Percentiles rank a stretch among this genome's conserved stretches.
phyloP scores from a whole-genome alignment of 2,888 invertebrate species.

The Apodemia mormo region DNA sequence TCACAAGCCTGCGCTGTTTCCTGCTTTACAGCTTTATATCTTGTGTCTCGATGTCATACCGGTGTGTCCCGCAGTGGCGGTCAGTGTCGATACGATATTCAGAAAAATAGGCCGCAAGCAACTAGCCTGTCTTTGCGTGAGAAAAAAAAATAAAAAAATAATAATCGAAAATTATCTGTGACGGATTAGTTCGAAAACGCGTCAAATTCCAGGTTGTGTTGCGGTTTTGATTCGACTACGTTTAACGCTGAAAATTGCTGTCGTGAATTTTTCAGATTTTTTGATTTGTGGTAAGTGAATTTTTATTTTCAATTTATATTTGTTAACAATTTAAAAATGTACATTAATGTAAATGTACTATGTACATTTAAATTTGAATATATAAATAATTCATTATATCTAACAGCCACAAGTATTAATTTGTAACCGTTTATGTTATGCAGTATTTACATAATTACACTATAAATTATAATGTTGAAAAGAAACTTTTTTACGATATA shows the following conservation, averaged over 20 bases:
- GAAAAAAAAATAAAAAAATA: conserved; percentile 44
- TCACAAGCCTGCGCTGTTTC: conserved; percentile 39
- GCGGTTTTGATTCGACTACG: conserved; percentile 21
- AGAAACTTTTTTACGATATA: too few species aligned
- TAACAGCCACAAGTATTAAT: not conserved
- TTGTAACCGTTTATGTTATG: not conserved
- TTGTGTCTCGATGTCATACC: conserved; percentile 27
- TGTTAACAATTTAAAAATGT: not conserved
- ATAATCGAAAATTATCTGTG: conserved; percentile 49
- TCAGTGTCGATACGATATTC: conserved; percentile 60
- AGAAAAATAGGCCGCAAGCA: conserved; percentile 65
- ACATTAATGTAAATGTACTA: too few species aligned
- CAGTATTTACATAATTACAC: not conserved
- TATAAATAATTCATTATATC: not conserved
- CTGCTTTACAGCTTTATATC: conserved; percentile 37
- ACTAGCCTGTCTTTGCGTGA: conserved; percentile 44
- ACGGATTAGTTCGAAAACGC: conserved; percentile 41
- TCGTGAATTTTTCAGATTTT: conserved; percentile 12
- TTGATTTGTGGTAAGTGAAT: conserved; percentile 16
- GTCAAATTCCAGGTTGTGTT: conserved; percentile 17
- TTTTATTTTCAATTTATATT: not conserved
- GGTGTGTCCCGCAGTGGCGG: conserved; percentile 32
- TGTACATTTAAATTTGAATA: not conserved
- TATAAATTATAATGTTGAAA: not conserved
- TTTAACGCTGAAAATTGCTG: conserved; percentile 13